Evolutionary conservation across 92 coral and sea anemone genomes (phyloP).

Genomic region (Chrysogorgia sp.): DNA sequence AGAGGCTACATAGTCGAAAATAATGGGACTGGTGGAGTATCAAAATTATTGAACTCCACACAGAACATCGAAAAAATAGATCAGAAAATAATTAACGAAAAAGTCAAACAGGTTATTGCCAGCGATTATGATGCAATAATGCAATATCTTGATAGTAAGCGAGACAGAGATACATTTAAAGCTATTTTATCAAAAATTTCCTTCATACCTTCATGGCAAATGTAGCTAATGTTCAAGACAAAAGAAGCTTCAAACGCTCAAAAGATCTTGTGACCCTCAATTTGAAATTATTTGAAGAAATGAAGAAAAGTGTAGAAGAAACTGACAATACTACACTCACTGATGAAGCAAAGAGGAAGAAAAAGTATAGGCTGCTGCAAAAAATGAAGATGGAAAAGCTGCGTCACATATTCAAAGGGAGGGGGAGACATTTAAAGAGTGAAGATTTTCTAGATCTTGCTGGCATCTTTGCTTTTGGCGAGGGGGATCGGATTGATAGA

Average conservation of each 20-base stretch:
- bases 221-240: slow-evolving; percentile 32
- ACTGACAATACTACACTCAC: no score
- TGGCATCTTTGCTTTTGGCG: slow-evolving; percentile 40
- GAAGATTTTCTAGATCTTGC: slow-evolving; percentile 58
- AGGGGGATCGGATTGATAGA: slow-evolving; percentile 32
- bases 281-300: slow-evolving; percentile 30
- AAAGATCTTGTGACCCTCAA: slow-evolving; percentile 6
- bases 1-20: slow-evolving; percentile 50
- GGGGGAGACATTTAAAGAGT: slow-evolving; percentile 54
- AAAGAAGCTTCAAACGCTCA: background rate
- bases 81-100: slow-evolving; percentile 22
- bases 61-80: slow-evolving; percentile 2
- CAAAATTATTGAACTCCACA: slow-evolving; percentile 18
- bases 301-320: slow-evolving; percentile 6
- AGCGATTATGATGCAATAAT: background rate
- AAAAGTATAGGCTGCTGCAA: slow-evolving; percentile 50
- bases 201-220: no score
- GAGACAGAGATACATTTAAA: no score
- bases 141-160: slow-evolving; percentile 48
- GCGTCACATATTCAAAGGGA: no score
- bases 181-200: slow-evolving; percentile 34
- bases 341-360: slow-evolving; percentile 8
- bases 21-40: slow-evolving; percentile 5
- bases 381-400: slow-evolving; percentile 53
- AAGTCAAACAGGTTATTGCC: slow-evolving; percentile 9